These are phyloP conservation scores for Arothron firmamentum DNA, from an alignment of 2,113 vertebrate genomes.

Conservation along the genomic window DNA sequence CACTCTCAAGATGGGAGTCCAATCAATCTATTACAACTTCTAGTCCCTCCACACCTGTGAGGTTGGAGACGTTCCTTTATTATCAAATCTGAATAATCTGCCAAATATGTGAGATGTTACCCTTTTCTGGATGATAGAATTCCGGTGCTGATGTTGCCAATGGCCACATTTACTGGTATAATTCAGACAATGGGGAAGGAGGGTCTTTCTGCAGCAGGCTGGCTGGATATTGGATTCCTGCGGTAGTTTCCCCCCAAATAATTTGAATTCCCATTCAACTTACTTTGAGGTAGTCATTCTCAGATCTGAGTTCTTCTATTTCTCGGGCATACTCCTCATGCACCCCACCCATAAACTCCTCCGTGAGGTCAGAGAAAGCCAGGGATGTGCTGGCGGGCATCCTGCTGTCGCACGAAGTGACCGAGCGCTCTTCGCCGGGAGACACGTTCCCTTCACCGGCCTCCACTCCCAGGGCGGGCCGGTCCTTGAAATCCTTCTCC, in stretches of 20 bases:
- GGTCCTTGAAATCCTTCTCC: conserved; percentile 71
- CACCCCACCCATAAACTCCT: conserved; percentile 88
- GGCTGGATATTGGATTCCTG: not conserved
- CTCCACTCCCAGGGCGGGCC: conserved; percentile 59
- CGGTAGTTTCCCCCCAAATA: not conserved
- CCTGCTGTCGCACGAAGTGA: conserved; percentile 84
- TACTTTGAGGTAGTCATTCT: conserved; percentile 99
- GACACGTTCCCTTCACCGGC: conserved; percentile 73
- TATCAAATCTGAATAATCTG: not conserved
- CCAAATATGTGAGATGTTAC: not conserved
- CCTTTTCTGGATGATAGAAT: too few species aligned
- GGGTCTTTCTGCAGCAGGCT: too few species aligned
- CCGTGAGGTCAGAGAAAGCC: conserved; percentile 95
- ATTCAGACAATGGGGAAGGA: too few species aligned
- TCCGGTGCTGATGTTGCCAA: too few species aligned
- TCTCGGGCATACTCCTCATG: conserved; percentile 87
- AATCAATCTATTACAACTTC: conserved; percentile 13
- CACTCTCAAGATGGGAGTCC: conserved; percentile 15
- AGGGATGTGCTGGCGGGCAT: conserved; percentile 88
- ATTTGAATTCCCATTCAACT: conserved; percentile 32
- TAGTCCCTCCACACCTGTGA: not conserved
- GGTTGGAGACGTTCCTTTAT: conserved; percentile 3
- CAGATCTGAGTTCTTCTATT: conserved; percentile 93
- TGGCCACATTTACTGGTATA: too few species aligned
- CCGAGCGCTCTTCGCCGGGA: conserved; percentile 81